Conservation (phyloP, 2,888 invertebrate species). For the Adelphocoris suturalis region DNA sequence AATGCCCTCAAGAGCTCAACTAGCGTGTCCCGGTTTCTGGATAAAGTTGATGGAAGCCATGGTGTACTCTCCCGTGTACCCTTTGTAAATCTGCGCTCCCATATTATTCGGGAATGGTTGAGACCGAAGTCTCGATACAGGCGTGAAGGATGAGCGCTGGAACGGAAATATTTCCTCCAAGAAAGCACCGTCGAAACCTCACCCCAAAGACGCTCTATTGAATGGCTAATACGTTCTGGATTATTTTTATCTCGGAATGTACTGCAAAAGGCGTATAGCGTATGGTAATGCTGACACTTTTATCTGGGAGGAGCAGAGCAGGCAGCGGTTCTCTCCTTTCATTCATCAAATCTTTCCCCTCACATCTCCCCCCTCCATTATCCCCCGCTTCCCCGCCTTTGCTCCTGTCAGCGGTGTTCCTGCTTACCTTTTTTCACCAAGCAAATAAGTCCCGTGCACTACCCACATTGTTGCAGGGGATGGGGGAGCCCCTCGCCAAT, state of each 20-base stretch:
- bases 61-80: no score
- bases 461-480: slow-evolving; percentile 45
- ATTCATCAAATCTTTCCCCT: slow-evolving; percentile 53
- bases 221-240: slow-evolving; percentile 67
- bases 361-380: neutral
- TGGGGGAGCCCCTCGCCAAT: slow-evolving; percentile 45
- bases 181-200: neutral
- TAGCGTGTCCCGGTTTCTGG: no score
- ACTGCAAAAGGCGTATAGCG: slow-evolving; percentile 56
- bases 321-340: slow-evolving; percentile 54
- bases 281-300: slow-evolving; percentile 66
- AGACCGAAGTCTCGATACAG: neutral
- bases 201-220: slow-evolving; percentile 52
- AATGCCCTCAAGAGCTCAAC: no score
- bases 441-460: slow-evolving; percentile 55
- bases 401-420: slow-evolving; percentile 54
- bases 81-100: neutral
- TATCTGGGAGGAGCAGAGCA: slow-evolving; percentile 59
- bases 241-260: slow-evolving; percentile 71
- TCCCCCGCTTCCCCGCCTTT: no score
- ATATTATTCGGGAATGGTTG: no score
- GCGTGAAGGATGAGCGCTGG: slow-evolving; percentile 57
- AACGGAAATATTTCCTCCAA: slow-evolving; percentile 50
- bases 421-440: slow-evolving; percentile 14
- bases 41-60: no score